Conservation (phyloP, 2,797 vertebrate species). For the Chloroceryle inda region DNA sequence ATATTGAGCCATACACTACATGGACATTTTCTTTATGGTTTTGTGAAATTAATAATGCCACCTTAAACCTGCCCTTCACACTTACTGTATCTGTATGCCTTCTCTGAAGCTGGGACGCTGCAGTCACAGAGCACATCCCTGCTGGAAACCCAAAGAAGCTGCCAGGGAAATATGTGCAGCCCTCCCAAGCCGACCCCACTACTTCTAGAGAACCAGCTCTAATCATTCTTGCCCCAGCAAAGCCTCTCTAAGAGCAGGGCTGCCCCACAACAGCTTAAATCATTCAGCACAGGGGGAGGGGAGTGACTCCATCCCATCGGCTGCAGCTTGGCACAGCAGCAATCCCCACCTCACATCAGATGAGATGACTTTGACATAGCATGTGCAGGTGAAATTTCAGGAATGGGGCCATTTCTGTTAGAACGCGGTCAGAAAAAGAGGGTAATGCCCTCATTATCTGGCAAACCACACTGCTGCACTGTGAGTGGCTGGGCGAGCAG, state of each 20-base stretch:
- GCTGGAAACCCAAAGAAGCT: neutral
- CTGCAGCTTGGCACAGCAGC: neutral
- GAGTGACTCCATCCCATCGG: neutral
- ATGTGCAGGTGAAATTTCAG: neutral
- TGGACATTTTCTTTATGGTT: neutral
- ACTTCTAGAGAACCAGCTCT: neutral
- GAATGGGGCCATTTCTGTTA: neutral
- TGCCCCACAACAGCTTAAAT: neutral
- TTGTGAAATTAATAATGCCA: neutral
- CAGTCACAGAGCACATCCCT: neutral
- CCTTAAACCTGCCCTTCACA: neutral
- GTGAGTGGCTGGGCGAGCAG: fast-evolving
- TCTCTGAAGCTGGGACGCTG: neutral
- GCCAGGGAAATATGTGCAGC: neutral
- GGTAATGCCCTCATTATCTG: slow-evolving; percentile 6
- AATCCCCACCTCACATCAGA: fast-evolving
- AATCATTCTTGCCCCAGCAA: neutral
- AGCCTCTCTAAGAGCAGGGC: neutral
- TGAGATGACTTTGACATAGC: neutral
- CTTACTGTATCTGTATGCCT: neutral
- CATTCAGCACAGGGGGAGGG: neutral
- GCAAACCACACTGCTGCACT: neutral
- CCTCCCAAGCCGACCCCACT: neutral
- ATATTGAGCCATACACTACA: neutral
- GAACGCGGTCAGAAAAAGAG: neutral